A percentile compares a stretch with the other conserved stretches of the same genome.
Conservation (phyloP, 2,113 vertebrate species). For the Neodon shergylaensis region DNA sequence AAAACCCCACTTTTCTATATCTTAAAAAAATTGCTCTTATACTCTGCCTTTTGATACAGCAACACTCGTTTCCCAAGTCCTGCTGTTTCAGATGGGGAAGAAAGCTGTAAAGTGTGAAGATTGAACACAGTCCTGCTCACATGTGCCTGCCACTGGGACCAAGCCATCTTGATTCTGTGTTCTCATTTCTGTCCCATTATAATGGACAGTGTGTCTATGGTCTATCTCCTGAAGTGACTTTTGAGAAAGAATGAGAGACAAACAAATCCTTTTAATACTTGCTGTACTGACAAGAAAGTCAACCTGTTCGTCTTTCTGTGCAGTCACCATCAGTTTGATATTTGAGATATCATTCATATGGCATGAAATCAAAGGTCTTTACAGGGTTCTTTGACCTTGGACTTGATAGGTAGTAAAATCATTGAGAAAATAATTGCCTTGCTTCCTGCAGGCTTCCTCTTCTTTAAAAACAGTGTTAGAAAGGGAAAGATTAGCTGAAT, state of each 20-base stretch:
- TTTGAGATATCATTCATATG: background rate
- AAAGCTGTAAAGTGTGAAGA: background rate
- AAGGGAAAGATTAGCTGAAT: background rate
- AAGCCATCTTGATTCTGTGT: background rate
- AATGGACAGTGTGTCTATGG: background rate
- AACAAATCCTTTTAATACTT: background rate
- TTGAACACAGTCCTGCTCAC: background rate
- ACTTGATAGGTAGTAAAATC: background rate
- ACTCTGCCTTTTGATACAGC: background rate
- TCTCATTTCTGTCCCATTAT: constrained; percentile 31
- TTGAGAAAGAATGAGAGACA: background rate
- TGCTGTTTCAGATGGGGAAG: background rate
- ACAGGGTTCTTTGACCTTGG: background rate
- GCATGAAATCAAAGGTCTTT: background rate
- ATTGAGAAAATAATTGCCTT: background rate
- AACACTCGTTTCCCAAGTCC: constrained; percentile 25
- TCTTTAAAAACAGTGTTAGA: background rate
- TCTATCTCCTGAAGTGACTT: constrained; percentile 6
- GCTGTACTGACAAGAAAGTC: background rate
- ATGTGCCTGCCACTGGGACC: constrained; percentile 23
- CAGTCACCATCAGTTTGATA: constrained; percentile 5
- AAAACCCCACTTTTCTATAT: background rate
- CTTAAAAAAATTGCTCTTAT: background rate
- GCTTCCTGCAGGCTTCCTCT: background rate
- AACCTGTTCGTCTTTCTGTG: background rate